A percentile compares a stretch with the other conserved stretches of the same genome.
These are phyloP conservation scores for Thecophora atra DNA, from an alignment of 2,888 invertebrate species.

Conservation along the genomic window DNA sequence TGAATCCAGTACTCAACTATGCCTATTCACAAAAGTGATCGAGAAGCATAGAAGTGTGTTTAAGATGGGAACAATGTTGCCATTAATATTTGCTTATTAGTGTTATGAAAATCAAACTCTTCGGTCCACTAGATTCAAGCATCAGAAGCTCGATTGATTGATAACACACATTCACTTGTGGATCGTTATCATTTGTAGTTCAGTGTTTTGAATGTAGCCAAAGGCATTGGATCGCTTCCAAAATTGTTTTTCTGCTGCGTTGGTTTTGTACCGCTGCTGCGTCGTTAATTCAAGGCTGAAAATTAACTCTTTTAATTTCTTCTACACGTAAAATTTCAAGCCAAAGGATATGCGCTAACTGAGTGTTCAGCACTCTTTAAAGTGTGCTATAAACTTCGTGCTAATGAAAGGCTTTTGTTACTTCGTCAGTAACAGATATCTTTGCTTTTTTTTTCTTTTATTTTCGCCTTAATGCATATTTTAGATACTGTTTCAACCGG, in stretches of 20 bases:
- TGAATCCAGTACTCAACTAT: not conserved
- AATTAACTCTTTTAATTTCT: not conserved
- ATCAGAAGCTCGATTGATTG: constrained; percentile 4
- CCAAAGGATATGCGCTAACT: too few species aligned
- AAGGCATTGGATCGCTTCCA: not conserved
- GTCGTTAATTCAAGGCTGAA: too few species aligned
- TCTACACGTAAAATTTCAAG: not conserved
- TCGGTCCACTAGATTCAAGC: constrained; percentile 16
- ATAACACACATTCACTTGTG: constrained; percentile 15
- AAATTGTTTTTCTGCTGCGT: not conserved
- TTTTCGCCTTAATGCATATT: not conserved
- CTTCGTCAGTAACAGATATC: not conserved
- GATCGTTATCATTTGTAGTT: not conserved
- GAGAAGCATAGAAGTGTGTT: not conserved
- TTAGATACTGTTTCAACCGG: not conserved
- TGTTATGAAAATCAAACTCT: not conserved
- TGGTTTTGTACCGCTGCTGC: too few species aligned
- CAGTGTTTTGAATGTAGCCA: constrained; percentile 10
- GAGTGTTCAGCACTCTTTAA: not conserved
- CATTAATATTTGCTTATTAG: not conserved
- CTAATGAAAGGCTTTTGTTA: constrained; percentile 44
- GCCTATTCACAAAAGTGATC: not conserved
- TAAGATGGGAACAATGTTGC: not conserved
- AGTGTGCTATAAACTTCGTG: constrained; percentile 41
- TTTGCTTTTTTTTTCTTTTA: too few species aligned